Evolutionary conservation across 2,113 vertebrate genomes (phyloP), one percentile per base, ranked within the genome.

Genomic region (Oreotrochilus melanogaster): DNA sequence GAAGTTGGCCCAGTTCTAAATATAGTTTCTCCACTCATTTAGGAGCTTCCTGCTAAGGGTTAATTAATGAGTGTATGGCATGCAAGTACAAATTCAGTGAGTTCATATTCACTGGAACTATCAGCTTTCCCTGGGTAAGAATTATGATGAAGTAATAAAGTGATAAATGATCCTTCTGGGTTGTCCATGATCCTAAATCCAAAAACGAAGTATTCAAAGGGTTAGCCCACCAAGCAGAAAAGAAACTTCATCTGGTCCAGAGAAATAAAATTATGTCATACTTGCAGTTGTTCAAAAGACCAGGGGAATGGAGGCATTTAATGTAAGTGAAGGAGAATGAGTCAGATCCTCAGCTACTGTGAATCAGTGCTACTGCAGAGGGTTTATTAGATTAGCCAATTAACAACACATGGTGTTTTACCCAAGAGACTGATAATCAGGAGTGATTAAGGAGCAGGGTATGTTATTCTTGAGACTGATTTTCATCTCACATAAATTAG

Each of bases 251-350:
- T 85, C 50, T 90, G 18, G 73, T 94, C 39, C 72, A 95, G 75
- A 83, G 9, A 92, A 87, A 93, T 14, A 78, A 66, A 95, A 78
- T 94, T 31, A 92, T 93, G 85, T 78, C 80, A 96, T 51, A 67
- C 72, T 83, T 96, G 33, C 51, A 82, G 50, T 94, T 96, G 61
- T 51, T 71, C 8, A 84, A 69, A 89, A 81, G 31, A 65, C 47
- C 10, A 11, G 14, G 14, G 33, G 21, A n/a, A 30, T 16, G 39
- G 70, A 87, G 78, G 15, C 19, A 70, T 86, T 93, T 45, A 78
- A 13, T 35, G 11, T 33, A 61, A 87, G 72, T 62, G 64, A 89
- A 89, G 37, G 31, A 61, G 16, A 86, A 57, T 54, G 58, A 88
- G 22, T 88, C 67, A 93, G 92, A 88, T 45, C 60, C 45, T 86